Conservation (phyloP, 2,888 invertebrate species). For the Campoletis raptor region DNA sequence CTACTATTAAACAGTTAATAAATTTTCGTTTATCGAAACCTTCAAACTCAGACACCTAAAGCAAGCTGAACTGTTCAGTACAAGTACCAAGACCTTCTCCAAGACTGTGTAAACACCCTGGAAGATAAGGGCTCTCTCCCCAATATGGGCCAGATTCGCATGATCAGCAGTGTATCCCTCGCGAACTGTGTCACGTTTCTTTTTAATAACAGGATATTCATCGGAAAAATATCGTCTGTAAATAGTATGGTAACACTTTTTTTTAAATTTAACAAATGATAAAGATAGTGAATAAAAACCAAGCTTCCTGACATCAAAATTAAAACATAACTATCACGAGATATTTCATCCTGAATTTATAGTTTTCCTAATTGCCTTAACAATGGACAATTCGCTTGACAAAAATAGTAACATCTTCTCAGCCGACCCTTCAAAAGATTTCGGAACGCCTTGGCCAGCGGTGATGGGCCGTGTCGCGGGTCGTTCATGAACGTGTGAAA, state of each 20-base stretch:
- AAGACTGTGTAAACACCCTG: constrained; percentile 34
- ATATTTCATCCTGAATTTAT: not conserved
- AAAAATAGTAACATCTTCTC: constrained; percentile 25
- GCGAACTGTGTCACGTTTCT: not conserved
- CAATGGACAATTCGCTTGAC: not conserved
- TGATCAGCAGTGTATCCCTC: constrained; percentile 22
- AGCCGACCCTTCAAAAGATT: constrained; percentile 74
- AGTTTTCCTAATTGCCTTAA: constrained; percentile 1
- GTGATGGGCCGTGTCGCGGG: constrained; percentile 72
- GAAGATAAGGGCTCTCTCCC: constrained; percentile 36
- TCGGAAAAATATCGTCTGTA: not conserved
- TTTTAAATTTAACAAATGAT: not conserved
- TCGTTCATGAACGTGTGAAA: constrained; percentile 48
- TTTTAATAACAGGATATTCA: not conserved
- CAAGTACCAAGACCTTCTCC: constrained; percentile 10
- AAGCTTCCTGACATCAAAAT: not conserved
- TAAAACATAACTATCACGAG: not conserved
- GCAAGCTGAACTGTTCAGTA: not conserved
- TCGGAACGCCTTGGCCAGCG: constrained; percentile 74
- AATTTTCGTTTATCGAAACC: constrained; percentile 1
- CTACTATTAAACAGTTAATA: not conserved
- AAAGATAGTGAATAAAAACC: not conserved
- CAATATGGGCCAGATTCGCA: constrained; percentile 18
- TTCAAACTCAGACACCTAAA: not conserved
- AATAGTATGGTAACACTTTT: not conserved